A percentile compares a stretch with the other conserved stretches of the same genome.
Conservation (phyloP, 2,113 vertebrate species). For the Okapia johnstoni region DNA sequence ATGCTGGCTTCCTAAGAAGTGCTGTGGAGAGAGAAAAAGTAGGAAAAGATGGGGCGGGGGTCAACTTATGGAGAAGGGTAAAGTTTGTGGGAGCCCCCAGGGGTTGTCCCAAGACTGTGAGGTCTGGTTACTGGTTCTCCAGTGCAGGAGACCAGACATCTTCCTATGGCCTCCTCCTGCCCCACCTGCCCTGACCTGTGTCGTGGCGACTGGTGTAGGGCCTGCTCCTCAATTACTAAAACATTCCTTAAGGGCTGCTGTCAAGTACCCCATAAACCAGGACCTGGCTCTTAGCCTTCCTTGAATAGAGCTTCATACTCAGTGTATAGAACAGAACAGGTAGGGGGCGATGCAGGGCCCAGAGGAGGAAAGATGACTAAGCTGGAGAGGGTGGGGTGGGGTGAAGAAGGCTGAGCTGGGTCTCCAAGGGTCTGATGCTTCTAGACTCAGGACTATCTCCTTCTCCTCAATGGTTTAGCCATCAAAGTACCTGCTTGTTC, state of each 20-base stretch:
- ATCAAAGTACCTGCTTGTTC: not conserved
- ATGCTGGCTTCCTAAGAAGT: not conserved
- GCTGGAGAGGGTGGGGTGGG: not conserved
- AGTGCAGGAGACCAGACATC: too few relatives aligned
- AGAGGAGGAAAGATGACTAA: too few relatives aligned
- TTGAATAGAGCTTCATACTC: not conserved
- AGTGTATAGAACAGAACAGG: not conserved
- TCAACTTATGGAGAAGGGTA: not conserved
- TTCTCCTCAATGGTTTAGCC: not conserved
- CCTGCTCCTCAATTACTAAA: not conserved
- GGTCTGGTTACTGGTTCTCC: not conserved
- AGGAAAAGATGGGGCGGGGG: not conserved
- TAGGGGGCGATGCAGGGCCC: not conserved
- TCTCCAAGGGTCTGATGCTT: not conserved
- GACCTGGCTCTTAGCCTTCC: not conserved
- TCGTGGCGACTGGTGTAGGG: not conserved
- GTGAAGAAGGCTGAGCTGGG: not conserved
- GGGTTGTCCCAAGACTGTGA: not conserved
- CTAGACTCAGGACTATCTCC: not conserved
- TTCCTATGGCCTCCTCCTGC: not conserved
- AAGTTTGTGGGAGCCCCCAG: not conserved
- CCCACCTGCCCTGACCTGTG: not conserved
- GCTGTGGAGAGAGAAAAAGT: not conserved
- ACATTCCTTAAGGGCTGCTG: not conserved
- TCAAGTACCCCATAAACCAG: not conserved